Percentiles rank a stretch among this genome's conserved stretches.
Conservation (phyloP, 30 jellyfish, hydroid and myxozoan genomes). For the Hydra vulgaris region DNA sequence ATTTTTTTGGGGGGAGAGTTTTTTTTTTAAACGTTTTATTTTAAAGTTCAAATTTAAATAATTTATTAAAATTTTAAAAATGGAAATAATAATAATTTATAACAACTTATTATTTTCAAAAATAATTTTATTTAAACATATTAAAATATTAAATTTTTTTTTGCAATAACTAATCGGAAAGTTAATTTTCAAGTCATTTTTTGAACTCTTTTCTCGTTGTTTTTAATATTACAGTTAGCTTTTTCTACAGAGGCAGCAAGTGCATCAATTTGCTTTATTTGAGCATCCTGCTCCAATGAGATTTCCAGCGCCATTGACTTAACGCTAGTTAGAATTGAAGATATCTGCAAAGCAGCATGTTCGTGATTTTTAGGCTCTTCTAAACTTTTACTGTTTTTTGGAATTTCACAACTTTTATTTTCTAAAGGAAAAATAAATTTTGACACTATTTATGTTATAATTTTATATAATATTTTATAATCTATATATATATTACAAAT, state of each 20-base stretch:
- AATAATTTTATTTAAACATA: no score
- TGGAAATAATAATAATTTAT: no score
- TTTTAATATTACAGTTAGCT: constrained; percentile 40
- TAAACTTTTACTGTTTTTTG: background rate
- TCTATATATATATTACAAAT: no score
- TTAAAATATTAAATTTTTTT: no score
- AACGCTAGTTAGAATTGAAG: constrained; percentile 45
- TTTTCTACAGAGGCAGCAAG: constrained; percentile 38
- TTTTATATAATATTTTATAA: no score
- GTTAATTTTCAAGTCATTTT: constrained; percentile 44
- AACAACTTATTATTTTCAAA: no score
- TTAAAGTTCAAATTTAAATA: no score
- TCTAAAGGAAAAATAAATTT: background rate
- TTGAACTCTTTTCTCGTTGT: constrained; percentile 36
- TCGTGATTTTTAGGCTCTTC: constrained; percentile 28
- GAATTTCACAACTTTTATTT: background rate
- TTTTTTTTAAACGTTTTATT: no score
- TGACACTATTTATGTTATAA: no score
- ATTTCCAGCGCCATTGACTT: constrained; percentile 67
- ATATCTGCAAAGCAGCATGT: constrained; percentile 48
- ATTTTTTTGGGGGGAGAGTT: no score
- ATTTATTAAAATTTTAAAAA: no score
- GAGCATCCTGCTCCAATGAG: constrained; percentile 53
- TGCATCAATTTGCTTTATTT: constrained; percentile 55
- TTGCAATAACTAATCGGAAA: no score